Base-by-base conservation (phyloP, 2,113 vertebrate species). In the Oryzias woworae region DNA sequence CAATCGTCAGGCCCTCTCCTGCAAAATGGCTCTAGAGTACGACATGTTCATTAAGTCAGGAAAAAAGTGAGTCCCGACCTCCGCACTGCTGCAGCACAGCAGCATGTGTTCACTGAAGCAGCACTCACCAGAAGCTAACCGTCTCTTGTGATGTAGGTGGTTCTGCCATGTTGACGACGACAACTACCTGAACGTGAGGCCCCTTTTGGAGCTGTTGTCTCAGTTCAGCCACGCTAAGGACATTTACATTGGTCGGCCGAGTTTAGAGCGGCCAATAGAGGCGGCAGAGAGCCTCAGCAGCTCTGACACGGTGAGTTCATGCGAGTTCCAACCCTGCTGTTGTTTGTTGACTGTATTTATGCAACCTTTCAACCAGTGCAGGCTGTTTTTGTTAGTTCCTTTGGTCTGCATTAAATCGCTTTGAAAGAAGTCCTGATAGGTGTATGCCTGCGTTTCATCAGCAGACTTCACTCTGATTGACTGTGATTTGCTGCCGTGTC, bases 101-200 rank as follows among this genome's bases (percentile, higher is more conserved):
- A 28, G 22, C 42, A 20, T 42, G 14, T 1, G 3, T 12, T 16
- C 6, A 28, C 36, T 5, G 18, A 47, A 1, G 17, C 1, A 17
- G 14, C 26, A 0, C 18, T 24, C 41, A 2, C n/a, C 45, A 0
- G 45, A 54, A 22, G 78, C 28, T 1, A 10, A 14, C 0, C 1
- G 41, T 10, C 0, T 59, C 1, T 0, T 31, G 13, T 14, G 0
- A 72, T 2, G 0, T 73, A 98, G 96, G 84, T 98, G 96, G 96
- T 96, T 98, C 87, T 98, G 96, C 80, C 96, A 98, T 0, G 93
- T 96, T 43, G 96, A 98, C 0, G 96, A 98, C 3, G 96, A 98
- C 59, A 98, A 98, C 84, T 98, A 98, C 0, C 90, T 98, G 64
- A 96, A 96, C 0, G 86, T 92, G 4, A 71, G 75, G 55, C 85